Base-by-base conservation (phyloP, 2,888 invertebrate species). In the Dicroscelio sp. region DNA sequence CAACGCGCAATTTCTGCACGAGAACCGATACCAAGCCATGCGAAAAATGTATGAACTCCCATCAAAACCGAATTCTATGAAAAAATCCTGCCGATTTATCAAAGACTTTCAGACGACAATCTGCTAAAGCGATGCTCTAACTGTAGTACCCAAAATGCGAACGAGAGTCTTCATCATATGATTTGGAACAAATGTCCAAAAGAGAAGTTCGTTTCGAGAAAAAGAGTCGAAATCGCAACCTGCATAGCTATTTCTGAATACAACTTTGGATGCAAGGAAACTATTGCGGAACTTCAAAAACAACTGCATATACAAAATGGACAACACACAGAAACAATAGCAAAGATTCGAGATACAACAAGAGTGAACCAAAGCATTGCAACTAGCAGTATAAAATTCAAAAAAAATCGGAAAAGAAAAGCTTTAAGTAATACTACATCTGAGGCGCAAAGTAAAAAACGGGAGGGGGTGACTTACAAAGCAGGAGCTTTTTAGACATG, bases 91-190 rank as follows among this genome's bases (percentile, higher is more conserved):
- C 63, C 63, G 5, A 63, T 63, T 27, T 63, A 63, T 30, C 23
- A 25, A 27, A 63, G 63, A 63, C 63, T 63, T 63, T 23, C 63
- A 14, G 63, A 63, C 27, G 63, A 63, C 20, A 63, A 63, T 63
- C 30, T 63, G 25, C 25, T 63, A 63, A 5, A 63, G 17, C 63
- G 23, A 63, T 63, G 63, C 30, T 63, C 27, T 27, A 25, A 63
- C 63, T 63, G 63, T 27, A 25, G 63, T 63, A 63, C 63, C 30
- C 63, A 63, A 30, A 63, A 63, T 30, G 63, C 63, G 20, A 63
- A 63, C 27, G 63, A 63, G 25, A 27, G 27, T 63, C 63, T 63
- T n/a, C n/a, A n/a, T n/a, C n/a, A n/a, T n/a, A n/a, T n/a, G n/a
- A n/a, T n/a, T n/a, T n/a, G n/a, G n/a, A n/a, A n/a, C n/a, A n/a